Evolutionary conservation across 2,113 vertebrate species (phyloP).

Genomic region (Microcebus lehilahytsara): DNA sequence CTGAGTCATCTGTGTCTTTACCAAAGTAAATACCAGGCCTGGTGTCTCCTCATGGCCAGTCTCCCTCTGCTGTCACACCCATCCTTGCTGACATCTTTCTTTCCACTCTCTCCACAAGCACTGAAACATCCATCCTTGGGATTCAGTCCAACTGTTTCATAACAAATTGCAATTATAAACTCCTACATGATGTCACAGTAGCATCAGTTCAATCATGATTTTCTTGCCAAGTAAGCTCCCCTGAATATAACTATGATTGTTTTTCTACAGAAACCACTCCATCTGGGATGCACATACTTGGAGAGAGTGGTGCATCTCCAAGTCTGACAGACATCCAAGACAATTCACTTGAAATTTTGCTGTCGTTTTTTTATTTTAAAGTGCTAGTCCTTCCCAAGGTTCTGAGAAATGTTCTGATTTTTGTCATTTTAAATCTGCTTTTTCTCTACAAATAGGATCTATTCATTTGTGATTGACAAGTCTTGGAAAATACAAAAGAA

Average conservation of each 20-base stretch:
- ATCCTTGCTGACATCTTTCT: not conserved
- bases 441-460: constrained; percentile 63
- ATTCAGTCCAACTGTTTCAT: constrained; percentile 70
- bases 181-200: constrained; percentile 64
- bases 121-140: constrained; percentile 56
- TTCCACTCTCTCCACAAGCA: not conserved
- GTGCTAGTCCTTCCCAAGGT: constrained; percentile 33
- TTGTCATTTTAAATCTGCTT: constrained; percentile 69
- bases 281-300: constrained; percentile 16
- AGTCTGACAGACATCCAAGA: constrained; percentile 33
- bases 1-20: not conserved
- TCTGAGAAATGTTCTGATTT: constrained; percentile 54
- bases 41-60: rapidly evolving
- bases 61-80: not conserved
- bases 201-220: constrained; percentile 57
- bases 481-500: constrained; percentile 55
- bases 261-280: constrained; percentile 61
- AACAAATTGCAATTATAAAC: constrained; percentile 78
- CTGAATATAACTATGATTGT: constrained; percentile 65
- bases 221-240: constrained; percentile 68
- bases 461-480: constrained; percentile 53
- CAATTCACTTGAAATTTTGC: constrained; percentile 30
- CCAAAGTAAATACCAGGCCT: not conserved
- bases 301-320: not conserved
- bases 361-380: not conserved